Conservation (phyloP, 2,888 invertebrate genomes). For the Gonocerus acuteangulatus region DNA sequence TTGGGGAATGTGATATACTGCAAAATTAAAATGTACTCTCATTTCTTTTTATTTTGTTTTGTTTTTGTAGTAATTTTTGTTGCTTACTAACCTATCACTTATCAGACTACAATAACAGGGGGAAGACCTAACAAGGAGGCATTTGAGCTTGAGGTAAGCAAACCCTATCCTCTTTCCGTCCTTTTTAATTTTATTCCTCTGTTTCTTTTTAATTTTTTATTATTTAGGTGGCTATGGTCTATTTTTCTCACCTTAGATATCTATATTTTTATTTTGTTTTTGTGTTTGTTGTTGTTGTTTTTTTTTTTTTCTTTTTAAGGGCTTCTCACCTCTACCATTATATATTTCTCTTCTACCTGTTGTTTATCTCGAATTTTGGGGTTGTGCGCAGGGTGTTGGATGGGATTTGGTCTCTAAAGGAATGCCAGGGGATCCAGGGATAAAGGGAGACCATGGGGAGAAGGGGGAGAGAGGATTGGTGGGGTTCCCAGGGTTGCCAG, state of each 20-base stretch:
- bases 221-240: neutral
- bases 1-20: conserved; percentile 14
- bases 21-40: neutral
- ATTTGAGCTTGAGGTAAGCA: conserved; percentile 10
- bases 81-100: conserved; percentile 14
- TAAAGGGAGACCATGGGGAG: conserved; percentile 52
- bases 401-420: conserved; percentile 55
- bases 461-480: conserved; percentile 33
- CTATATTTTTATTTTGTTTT: neutral
- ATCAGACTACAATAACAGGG: conserved; percentile 4
- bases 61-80: conserved; percentile 4
- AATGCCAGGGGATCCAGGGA: conserved; percentile 57
- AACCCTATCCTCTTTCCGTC: neutral
- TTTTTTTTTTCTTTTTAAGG: conserved; percentile 14
- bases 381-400: conserved; percentile 21
- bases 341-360: neutral
- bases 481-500: neutral
- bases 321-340: neutral
- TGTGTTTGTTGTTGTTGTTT: neutral
- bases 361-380: neutral
- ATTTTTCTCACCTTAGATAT: conserved; percentile 2
- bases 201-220: neutral
- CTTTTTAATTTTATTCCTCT: neutral
- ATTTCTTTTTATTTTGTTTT: conserved; percentile 12
- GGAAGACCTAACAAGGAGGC: neutral